These are phyloP conservation scores for Eupithecia insigniata DNA, from an alignment of 2,888 invertebrate species.

Conservation along the genomic window DNA sequence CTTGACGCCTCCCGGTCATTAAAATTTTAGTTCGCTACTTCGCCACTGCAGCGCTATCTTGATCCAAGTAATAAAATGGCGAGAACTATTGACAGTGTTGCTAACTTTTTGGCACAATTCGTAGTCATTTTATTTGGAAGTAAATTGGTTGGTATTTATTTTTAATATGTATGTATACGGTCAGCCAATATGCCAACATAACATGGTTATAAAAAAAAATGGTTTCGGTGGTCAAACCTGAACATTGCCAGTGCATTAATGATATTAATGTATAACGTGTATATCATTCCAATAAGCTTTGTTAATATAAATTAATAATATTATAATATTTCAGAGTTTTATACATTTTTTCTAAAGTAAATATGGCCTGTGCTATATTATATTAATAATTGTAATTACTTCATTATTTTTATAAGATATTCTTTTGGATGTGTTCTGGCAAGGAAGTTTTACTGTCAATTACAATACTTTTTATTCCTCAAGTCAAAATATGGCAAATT, in stretches of 20 bases:
- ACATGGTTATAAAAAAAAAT: neutral
- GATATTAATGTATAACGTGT: slow-evolving; percentile 24
- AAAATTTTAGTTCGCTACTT: neutral
- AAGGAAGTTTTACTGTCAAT: slow-evolving; percentile 18
- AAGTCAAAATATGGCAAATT: too few relatives aligned
- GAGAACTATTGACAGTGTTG: too few relatives aligned
- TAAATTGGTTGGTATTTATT: neutral
- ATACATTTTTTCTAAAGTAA: slow-evolving; percentile 37
- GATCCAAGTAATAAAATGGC: too few relatives aligned
- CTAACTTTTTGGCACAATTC: neutral
- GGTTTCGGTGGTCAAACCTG: neutral
- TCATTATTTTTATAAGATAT: slow-evolving; percentile 35
- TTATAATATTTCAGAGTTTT: slow-evolving; percentile 39
- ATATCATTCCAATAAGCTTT: slow-evolving; percentile 46
- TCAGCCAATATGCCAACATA: too few relatives aligned
- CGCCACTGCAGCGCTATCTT: too few relatives aligned
- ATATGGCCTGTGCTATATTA: slow-evolving; percentile 39
- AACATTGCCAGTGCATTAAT: slow-evolving; percentile 32
- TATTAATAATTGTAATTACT: slow-evolving; percentile 37
- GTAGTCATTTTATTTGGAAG: too few relatives aligned
- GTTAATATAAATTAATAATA: slow-evolving; percentile 33
- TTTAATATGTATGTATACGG: too few relatives aligned
- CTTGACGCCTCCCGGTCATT: neutral
- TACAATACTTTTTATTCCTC: neutral
- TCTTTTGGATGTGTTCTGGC: slow-evolving; percentile 38